Conservation (phyloP, 2,797 vertebrate species). For the Channa striata region DNA sequence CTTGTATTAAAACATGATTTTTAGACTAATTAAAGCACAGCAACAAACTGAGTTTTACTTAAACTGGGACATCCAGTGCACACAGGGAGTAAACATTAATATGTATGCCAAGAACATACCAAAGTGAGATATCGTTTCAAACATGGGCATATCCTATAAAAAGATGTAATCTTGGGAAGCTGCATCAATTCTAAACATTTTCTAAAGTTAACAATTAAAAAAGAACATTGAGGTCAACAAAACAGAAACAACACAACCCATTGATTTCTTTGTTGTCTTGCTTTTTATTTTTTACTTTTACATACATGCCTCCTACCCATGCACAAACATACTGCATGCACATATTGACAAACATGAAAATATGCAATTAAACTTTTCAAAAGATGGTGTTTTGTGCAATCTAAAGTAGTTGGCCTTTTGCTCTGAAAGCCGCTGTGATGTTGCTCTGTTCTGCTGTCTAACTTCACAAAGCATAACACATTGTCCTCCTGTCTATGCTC, state of each 20-base stretch:
- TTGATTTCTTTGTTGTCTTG: background rate
- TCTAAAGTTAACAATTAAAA: background rate
- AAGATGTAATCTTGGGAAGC: background rate
- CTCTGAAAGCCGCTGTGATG: slow-evolving; percentile 30
- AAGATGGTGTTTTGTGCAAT: slow-evolving; percentile 5
- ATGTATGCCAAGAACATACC: slow-evolving; percentile 24
- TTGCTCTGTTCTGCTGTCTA: slow-evolving; percentile 14
- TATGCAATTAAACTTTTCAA: slow-evolving; percentile 12
- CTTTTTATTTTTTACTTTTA: background rate
- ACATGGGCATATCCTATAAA: slow-evolving; percentile 11
- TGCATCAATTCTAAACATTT: slow-evolving; percentile 3
- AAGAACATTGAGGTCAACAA: background rate
- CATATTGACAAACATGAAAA: background rate
- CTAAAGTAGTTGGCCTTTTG: slow-evolving; percentile 27
- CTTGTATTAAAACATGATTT: slow-evolving; percentile 10
- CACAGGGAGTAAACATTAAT: slow-evolving; percentile 19
- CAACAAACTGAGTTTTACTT: slow-evolving; percentile 17
- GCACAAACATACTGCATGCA: background rate
- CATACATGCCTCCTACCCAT: background rate
- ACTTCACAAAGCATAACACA: slow-evolving; percentile 25
- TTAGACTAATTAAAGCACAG: slow-evolving; percentile 24
- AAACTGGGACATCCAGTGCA: slow-evolving; percentile 41
- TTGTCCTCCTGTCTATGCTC: slow-evolving; percentile 11
- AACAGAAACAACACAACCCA: background rate
- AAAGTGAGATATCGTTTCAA: slow-evolving; percentile 18